phyloP scores from a whole-genome alignment of 2,888 invertebrate species.

The Zele albiditarsus region DNA sequence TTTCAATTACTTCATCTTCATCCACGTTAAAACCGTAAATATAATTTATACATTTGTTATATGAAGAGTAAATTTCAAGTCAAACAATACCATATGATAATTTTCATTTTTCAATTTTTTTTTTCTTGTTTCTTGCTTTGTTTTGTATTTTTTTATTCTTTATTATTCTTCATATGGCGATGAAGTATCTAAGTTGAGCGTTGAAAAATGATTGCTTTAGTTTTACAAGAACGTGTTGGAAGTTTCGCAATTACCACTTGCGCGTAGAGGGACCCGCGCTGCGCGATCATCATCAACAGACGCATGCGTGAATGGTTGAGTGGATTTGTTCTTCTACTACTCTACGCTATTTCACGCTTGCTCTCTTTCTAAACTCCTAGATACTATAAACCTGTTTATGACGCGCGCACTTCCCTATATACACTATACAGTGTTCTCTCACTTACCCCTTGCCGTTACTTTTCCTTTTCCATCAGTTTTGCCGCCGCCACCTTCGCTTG shows the following conservation, averaged over 20 bases:
- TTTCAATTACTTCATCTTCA: no score
- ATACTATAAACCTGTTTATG: background rate
- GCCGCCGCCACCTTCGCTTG: background rate
- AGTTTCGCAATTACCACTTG: constrained; percentile 9
- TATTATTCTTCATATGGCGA: background rate
- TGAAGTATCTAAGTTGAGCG: constrained; percentile 7
- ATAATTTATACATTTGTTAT: no score
- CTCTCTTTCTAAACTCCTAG: background rate
- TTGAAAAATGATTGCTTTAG: constrained; percentile 11
- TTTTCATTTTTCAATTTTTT: background rate
- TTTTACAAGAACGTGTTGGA: constrained; percentile 13
- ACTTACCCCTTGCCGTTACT: background rate
- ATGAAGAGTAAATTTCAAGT: no score
- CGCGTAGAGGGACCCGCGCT: background rate
- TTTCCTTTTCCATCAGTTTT: constrained; percentile 3
- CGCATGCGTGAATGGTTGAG: constrained; percentile 9
- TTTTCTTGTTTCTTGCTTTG: background rate
- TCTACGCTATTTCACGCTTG: background rate
- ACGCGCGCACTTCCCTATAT: background rate
- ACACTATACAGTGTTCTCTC: background rate
- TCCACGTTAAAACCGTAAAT: no score
- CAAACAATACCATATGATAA: no score
- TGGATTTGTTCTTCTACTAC: background rate
- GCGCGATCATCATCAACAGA: background rate
- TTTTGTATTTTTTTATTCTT: background rate